phyloP scores from a whole-genome alignment of 2,888 invertebrate genomes.

The Allygus modestus region DNA sequence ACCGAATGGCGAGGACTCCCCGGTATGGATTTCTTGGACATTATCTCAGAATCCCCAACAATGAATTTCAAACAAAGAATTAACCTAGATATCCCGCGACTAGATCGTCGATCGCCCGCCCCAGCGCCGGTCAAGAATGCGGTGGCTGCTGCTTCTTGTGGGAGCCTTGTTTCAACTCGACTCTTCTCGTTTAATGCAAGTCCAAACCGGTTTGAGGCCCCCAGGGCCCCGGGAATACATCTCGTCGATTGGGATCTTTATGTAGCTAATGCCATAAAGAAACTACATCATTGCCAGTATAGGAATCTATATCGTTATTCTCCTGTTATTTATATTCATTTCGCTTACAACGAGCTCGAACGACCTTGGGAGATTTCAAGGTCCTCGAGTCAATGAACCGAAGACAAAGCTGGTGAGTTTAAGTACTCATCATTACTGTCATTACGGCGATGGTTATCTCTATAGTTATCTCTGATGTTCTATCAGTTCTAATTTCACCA shows the following conservation, averaged over 20 bases:
- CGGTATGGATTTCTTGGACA: too few species aligned
- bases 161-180: not conserved
- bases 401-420: constrained; percentile 22
- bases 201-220: constrained; percentile 21
- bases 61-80: too few species aligned
- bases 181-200: constrained; percentile 27
- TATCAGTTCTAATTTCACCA: not conserved
- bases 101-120: too few species aligned
- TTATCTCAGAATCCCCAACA: too few species aligned
- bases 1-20: too few species aligned
- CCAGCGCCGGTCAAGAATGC: not conserved
- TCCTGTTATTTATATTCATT: constrained; percentile 56
- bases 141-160: constrained; percentile 17
- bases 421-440: constrained; percentile 21
- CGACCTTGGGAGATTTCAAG: constrained; percentile 30
- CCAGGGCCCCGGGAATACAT: constrained; percentile 49
- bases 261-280: constrained; percentile 59
- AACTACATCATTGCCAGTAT: constrained; percentile 60
- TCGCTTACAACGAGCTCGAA: constrained; percentile 41
- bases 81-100: too few species aligned
- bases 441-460: constrained; percentile 7
- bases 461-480: not conserved
- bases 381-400: constrained; percentile 42
- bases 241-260: constrained; percentile 55
- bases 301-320: constrained; percentile 60